Base-by-base conservation (phyloP, 2,888 invertebrate species). In the Ecdyonurus torrentis region DNA sequence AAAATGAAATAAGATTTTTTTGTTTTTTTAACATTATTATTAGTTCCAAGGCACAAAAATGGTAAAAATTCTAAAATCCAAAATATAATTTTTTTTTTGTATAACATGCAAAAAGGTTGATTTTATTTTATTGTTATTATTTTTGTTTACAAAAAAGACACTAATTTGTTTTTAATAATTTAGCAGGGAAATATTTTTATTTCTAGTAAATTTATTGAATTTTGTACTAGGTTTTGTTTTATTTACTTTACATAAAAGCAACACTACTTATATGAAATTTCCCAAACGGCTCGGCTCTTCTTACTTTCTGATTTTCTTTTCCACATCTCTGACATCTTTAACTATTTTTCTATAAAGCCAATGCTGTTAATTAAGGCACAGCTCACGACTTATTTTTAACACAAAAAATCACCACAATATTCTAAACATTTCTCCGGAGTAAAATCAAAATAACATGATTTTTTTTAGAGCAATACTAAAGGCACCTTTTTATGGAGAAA, bases 11-110 rank as follows among this genome's bases (percentile, higher is more conserved):
- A 60, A 25, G 37, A 24, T 60, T 58, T 20, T 58, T 58, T 58
- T 10, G 3, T 58, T 15, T 20, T 58, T 20, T 20, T 58, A n/a
- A n/a, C n/a, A n/a, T n/a, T n/a, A n/a, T n/a, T n/a, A n/a, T n/a
- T n/a, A n/a, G n/a, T n/a, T n/a, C n/a, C 55, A 55, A 55, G 55
- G 55, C 55, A 55, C 55, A n/a, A 55, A 55, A 55, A 55, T 22
- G 55, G 55, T 55, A 20, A 20, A 55, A 55, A 55, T 55, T 55
- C 55, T 20, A n/a, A 55, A 22, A 20, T 55, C 55, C 15, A 55
- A 55, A 55, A 55, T 55, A 55, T n/a, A 55, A 55, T 20, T 55
- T 55, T 55, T 37, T 37, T 37, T 37, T 10, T 37, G n/a, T 7
- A 55, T 22, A 55, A 55, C 55, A 55, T 55, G 55, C 55, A 55